phyloP scores from a whole-genome alignment of 2,888 invertebrate genomes.

The Sphaerophoria taeniata region DNA sequence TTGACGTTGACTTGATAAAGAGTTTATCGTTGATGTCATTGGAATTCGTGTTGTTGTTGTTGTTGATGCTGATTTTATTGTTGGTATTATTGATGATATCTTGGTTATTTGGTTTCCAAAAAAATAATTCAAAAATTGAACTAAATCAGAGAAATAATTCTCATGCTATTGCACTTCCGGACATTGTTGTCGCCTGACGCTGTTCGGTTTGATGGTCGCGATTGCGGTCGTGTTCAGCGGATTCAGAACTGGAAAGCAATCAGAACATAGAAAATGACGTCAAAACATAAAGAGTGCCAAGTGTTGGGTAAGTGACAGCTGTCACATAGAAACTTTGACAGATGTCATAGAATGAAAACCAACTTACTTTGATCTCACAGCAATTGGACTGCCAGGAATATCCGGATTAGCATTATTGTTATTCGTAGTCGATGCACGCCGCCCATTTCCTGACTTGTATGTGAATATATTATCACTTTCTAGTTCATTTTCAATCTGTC shows the following conservation, averaged over 20 bases:
- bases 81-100: conserved; percentile 46
- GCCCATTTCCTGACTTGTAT: conserved; percentile 81
- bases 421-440: conserved; percentile 82
- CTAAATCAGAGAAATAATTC: conserved; percentile 84
- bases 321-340: neutral
- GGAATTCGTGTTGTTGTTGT: conserved; percentile 19
- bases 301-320: neutral
- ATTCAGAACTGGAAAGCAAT: conserved; percentile 80
- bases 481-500: conserved; percentile 82
- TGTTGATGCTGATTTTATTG: neutral
- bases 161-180: conserved; percentile 84
- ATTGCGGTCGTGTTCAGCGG: conserved; percentile 82
- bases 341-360: neutral
- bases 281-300: conserved; percentile 26
- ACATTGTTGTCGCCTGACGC: conserved; percentile 83
- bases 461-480: conserved; percentile 82
- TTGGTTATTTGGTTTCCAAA: conserved; percentile 75
- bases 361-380: conserved; percentile 82
- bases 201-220: conserved; percentile 81
- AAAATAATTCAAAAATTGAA: conserved; percentile 80
- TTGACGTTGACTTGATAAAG: conserved; percentile 45
- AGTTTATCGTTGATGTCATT: conserved; percentile 59
- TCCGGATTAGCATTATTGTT: conserved; percentile 82
- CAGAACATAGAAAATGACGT: conserved; percentile 56
- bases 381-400: conserved; percentile 82